Conservation (phyloP, 2,797 vertebrate species). For the Enteromius unitaeniatus region DNA sequence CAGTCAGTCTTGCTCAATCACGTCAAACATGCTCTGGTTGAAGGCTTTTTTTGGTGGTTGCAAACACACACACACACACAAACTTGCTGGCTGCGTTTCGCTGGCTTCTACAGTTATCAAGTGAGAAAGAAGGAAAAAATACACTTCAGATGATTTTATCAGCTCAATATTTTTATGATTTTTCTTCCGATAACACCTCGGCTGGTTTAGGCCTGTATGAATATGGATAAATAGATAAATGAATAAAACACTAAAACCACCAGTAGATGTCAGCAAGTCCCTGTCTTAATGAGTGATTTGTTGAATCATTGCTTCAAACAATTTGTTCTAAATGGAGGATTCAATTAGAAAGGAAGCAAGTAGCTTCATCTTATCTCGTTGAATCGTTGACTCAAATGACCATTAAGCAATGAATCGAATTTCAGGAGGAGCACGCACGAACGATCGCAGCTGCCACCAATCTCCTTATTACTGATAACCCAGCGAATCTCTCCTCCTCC, state of each 20-base stretch:
- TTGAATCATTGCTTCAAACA: background rate
- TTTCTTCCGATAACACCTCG: background rate
- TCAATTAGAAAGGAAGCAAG: background rate
- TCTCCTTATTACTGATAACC: too few species aligned
- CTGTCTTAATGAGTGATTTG: background rate
- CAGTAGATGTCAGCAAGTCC: too few species aligned
- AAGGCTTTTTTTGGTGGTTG: background rate
- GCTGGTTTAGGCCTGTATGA: too few species aligned
- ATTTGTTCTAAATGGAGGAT: background rate
- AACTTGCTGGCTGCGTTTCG: background rate
- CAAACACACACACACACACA: background rate
- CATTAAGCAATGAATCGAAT: too few species aligned
- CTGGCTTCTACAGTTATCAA: background rate
- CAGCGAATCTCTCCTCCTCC: too few species aligned
- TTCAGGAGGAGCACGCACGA: too few species aligned
- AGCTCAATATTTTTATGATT: background rate
- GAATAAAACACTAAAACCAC: too few species aligned
- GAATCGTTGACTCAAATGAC: too few species aligned
- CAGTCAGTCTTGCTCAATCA: constrained; percentile 21
- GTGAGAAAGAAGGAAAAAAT: background rate
- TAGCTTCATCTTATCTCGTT: too few species aligned
- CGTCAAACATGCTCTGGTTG: background rate
- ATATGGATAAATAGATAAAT: too few species aligned
- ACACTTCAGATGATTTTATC: background rate
- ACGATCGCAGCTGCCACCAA: too few species aligned